phyloP scores from a whole-genome alignment of 2,113 vertebrate genomes.

The Corythornis madagascariensis region DNA sequence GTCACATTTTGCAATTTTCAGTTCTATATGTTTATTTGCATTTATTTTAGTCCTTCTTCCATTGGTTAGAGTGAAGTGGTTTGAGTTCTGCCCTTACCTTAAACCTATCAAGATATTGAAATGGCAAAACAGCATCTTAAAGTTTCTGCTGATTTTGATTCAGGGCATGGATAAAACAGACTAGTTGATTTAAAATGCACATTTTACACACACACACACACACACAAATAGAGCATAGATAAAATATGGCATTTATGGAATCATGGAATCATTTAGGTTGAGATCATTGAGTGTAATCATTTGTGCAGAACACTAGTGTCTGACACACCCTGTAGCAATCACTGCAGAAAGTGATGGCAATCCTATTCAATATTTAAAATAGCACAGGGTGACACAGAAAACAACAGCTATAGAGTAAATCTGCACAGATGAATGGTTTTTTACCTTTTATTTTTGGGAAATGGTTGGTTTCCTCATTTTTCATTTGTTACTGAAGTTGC shows the following conservation, averaged over 20 bases:
- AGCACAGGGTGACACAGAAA: not conserved
- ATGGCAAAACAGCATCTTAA: not conserved
- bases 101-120: not conserved
- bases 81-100: not conserved
- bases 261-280: not conserved
- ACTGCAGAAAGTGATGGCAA: not conserved
- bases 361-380: not conserved
- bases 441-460: not conserved
- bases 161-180: not conserved
- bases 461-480: not conserved
- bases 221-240: not conserved
- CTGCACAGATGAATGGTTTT: not conserved
- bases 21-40: not conserved
- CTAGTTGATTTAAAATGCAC: not conserved
- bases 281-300: not conserved
- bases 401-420: not conserved
- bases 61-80: not conserved
- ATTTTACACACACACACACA: not conserved
- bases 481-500: not conserved
- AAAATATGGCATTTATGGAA: not conserved
- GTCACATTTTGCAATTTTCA: not conserved
- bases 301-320: not conserved
- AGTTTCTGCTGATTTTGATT: not conserved
- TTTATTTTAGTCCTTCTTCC: not conserved
- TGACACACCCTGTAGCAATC: not conserved